Base-by-base conservation (phyloP, 2,888 invertebrate species). In the Punctoribates punctum region DNA sequence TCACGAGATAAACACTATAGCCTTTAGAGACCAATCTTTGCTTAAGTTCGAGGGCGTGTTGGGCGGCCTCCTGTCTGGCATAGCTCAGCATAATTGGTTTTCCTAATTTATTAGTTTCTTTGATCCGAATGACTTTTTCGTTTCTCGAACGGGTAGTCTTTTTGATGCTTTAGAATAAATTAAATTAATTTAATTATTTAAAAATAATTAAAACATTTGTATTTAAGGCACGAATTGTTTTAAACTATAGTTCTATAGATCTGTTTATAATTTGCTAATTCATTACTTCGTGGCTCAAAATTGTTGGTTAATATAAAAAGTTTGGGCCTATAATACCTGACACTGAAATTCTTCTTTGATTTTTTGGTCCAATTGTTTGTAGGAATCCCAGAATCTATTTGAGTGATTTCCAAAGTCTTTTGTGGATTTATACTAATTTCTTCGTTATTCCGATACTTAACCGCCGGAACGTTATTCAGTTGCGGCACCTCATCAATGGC, bases 61-160 rank as follows among this genome's bases (percentile, higher is more conserved):
- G 80, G 8, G 83, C 82, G 13, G 84, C 83, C 78, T 84, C 84
- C 6, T 83, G 83, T 51, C 84, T 79, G 5, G 83, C 84, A 77
- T 84, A 84, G 77, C 84, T 84, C 74, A 84, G 83, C 20, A 84
- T 81, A 23, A 84, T 81, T 1, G 42, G 42, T 42, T 42, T 42
- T 9, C 34, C 34, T 34, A 8, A 34, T 8, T n/a, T n/a, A n/a
- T 34, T 34, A 6, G 34, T 34, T 6, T 34, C 34, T 27, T 74
- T 74, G 15, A 20, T 13, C 27, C 57, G 73, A 27, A n/a, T 8
- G 1, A 73, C 15, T 9, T 62, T 27, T 27, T 60, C 60, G 23
- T 60, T 60, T 25, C 25, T 23, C 6, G 4, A 1, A 17, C 5
- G 4, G 6, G 62, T 62, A 2, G 62, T 27, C 25, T 62, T 5